phyloP scores from a whole-genome alignment of 2,888 invertebrate species.

The Liodrosophila aerea region DNA sequence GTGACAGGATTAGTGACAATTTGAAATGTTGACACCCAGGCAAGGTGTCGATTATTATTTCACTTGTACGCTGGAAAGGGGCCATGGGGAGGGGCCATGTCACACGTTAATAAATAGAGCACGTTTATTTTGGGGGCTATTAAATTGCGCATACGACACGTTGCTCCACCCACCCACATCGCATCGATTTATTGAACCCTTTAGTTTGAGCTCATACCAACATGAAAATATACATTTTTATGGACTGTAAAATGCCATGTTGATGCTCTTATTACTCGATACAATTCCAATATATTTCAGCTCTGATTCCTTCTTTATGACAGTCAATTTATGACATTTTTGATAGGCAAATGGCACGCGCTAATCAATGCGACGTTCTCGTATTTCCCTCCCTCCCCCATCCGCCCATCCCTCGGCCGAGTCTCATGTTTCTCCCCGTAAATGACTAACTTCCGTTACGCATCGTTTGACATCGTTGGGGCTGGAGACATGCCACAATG shows the following conservation, averaged over 20 bases:
- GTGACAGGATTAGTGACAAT: slow-evolving; percentile 60
- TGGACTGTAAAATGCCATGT: slow-evolving; percentile 58
- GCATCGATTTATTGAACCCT: slow-evolving; percentile 42
- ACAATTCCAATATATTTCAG: slow-evolving; percentile 22
- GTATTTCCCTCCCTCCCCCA: slow-evolving; percentile 9
- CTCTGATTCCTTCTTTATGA: slow-evolving; percentile 41
- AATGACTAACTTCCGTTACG: slow-evolving; percentile 63
- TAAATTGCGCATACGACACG: slow-evolving; percentile 62
- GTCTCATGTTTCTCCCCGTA: no score
- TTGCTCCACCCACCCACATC: slow-evolving; percentile 52
- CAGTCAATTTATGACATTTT: slow-evolving; percentile 64
- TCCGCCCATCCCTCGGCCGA: no score
- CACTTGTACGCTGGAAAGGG: slow-evolving; percentile 29
- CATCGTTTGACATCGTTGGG: slow-evolving; percentile 46
- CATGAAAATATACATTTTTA: slow-evolving; percentile 32
- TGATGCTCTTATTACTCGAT: slow-evolving; percentile 18
- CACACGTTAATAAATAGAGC: slow-evolving; percentile 1
- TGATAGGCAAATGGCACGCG: slow-evolving; percentile 71
- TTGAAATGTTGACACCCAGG: slow-evolving; percentile 66
- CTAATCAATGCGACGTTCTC: slow-evolving; percentile 61
- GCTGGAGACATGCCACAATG: slow-evolving; percentile 26
- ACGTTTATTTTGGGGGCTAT: slow-evolving; percentile 45
- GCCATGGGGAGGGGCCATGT: neutral
- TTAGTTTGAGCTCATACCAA: slow-evolving; percentile 5
- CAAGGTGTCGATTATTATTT: slow-evolving; percentile 60